These are phyloP conservation scores for Girardinichthys multiradiatus DNA, from an alignment of 2,113 vertebrate species.

Conservation along the genomic window DNA sequence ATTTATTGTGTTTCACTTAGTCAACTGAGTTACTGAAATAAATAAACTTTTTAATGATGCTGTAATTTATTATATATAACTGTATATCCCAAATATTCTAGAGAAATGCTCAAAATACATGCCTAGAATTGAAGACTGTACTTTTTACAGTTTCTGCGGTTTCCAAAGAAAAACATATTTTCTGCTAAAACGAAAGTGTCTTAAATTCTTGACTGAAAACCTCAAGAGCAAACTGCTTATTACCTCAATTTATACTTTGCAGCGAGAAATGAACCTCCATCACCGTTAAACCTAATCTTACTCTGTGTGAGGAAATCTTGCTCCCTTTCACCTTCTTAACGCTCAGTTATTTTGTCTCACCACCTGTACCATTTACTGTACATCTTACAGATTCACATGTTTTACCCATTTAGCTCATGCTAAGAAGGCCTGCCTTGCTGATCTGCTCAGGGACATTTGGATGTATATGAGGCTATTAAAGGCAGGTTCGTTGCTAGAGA, in stretches of 20 bases:
- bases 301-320: background rate
- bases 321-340: constrained; percentile 25
- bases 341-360: constrained; percentile 21
- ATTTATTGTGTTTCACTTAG: too few species aligned
- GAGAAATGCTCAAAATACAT: too few species aligned
- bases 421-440: constrained; percentile 1
- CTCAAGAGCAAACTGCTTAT: constrained; percentile 15
- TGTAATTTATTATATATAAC: too few species aligned
- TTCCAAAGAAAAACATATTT: constrained; percentile 2
- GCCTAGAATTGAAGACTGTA: background rate
- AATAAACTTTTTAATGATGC: background rate
- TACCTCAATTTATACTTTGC: constrained; percentile 21
- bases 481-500: background rate
- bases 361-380: constrained; percentile 7
- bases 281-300: constrained; percentile 19
- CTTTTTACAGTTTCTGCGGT: background rate
- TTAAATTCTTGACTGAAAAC: constrained; percentile 5
- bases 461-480: constrained; percentile 15
- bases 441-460: constrained; percentile 34
- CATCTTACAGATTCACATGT: constrained; percentile 28
- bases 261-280: constrained; percentile 10
- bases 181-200: background rate
- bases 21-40: background rate
- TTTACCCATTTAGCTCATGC: constrained; percentile 20
- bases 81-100: too few species aligned